Evolutionary conservation across 2,113 vertebrate species (phyloP).

Genomic region (Epinephelus lanceolatus): DNA sequence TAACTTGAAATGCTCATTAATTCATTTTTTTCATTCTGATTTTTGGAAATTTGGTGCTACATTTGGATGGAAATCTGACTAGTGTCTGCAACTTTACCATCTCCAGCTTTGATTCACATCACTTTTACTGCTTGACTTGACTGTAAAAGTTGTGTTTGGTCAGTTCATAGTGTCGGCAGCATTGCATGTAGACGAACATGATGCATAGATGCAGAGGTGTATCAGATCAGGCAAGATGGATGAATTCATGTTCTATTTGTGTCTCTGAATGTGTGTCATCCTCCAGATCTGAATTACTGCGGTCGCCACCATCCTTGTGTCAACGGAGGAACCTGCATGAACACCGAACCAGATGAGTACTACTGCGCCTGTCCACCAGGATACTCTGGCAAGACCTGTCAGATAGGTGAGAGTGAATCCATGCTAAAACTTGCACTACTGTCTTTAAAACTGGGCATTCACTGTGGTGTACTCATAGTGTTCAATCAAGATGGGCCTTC

Average conservation of each 20-base stretch:
- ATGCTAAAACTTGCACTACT: too few relatives aligned
- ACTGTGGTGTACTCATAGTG: not conserved
- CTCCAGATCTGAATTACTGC: slow-evolving; percentile 95
- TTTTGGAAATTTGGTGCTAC: too few relatives aligned
- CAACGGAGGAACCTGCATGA: slow-evolving; percentile 96
- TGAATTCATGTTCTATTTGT: not conserved
- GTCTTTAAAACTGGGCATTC: not conserved
- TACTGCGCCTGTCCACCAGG: slow-evolving; percentile 92
- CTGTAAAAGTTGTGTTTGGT: too few relatives aligned
- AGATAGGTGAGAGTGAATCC: slow-evolving; percentile 87
- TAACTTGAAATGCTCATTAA: not conserved
- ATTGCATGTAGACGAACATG: not conserved
- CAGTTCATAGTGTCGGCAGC: not conserved
- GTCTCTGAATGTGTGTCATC: not conserved
- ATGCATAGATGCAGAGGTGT: not conserved
- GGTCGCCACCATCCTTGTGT: slow-evolving; percentile 94
- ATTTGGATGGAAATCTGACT: not conserved
- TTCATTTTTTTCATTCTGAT: too few relatives aligned
- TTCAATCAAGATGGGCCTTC: not conserved
- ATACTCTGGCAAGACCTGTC: slow-evolving; percentile 94
- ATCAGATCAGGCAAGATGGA: not conserved
- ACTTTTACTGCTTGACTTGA: too few relatives aligned
- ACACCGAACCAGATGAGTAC: slow-evolving; percentile 93
- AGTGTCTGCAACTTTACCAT: not conserved
- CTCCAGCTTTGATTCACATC: not conserved